Conservation (phyloP, 2,888 invertebrate species). For the Eustalomyia histrio region DNA sequence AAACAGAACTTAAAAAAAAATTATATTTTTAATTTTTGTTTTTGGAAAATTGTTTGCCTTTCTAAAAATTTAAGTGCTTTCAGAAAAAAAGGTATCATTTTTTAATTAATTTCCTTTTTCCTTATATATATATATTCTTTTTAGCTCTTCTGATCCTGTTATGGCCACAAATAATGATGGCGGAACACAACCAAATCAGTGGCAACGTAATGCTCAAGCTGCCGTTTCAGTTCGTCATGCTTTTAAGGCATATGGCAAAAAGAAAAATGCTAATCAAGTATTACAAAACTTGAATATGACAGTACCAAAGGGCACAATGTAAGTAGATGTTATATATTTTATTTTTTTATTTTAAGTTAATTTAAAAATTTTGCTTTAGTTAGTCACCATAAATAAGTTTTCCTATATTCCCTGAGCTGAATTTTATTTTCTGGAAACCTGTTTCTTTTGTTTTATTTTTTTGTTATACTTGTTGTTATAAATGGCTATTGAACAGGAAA, state of each 20-base stretch:
- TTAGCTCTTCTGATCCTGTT: constrained; percentile 77
- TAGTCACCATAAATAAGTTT: neutral
- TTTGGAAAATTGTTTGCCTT: neutral
- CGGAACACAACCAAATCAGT: constrained; percentile 76
- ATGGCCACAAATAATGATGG: constrained; percentile 79
- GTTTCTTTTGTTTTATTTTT: constrained; percentile 1
- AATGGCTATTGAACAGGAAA: constrained; percentile 19
- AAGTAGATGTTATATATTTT: constrained; percentile 80
- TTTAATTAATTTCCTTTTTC: neutral
- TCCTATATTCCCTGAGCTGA: neutral
- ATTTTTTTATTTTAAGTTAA: neutral
- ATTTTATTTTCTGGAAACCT: neutral
- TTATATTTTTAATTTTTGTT: neutral
- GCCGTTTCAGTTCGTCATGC: constrained; percentile 93
- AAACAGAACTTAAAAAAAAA: too few relatives aligned
- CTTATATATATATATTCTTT: too few relatives aligned
- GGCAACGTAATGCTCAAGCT: constrained; percentile 86
- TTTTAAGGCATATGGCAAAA: constrained; percentile 93
- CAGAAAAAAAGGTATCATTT: neutral
- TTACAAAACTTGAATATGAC: constrained; percentile 95
- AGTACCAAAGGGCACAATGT: constrained; percentile 96
- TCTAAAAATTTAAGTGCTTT: neutral
- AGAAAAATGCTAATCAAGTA: constrained; percentile 91
- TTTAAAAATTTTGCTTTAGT: constrained; percentile 18
- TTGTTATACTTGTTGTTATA: neutral